Evolutionary conservation across 1,140 invertebrate species (phyloP).

Genomic region (Zaprionus ghesquierei): DNA sequence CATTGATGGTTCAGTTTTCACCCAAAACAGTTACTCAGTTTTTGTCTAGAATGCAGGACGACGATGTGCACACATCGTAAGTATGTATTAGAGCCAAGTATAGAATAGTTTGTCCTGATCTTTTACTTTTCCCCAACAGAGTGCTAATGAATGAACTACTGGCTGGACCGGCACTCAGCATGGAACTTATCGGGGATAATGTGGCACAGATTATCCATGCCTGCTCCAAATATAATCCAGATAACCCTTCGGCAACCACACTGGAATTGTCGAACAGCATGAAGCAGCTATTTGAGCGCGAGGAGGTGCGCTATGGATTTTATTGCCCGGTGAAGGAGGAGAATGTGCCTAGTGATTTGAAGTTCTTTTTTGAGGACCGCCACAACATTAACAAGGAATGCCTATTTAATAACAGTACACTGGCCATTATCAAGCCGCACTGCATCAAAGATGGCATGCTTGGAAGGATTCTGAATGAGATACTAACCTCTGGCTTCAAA

Average conservation of each 20-base stretch:
- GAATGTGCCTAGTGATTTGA: slow-evolving; percentile 85
- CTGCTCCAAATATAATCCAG: slow-evolving; percentile 48
- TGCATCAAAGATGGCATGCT: slow-evolving; percentile 88
- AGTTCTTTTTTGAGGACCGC: slow-evolving; percentile 87
- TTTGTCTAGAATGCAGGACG: slow-evolving; percentile 84
- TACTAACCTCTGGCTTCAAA: slow-evolving; percentile 89
- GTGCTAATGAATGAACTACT: slow-evolving; percentile 86
- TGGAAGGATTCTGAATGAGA: slow-evolving; percentile 89
- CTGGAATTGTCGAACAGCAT: slow-evolving; percentile 85
- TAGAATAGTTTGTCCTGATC: not conserved
- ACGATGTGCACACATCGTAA: slow-evolving; percentile 86
- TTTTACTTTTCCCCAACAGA: slow-evolving; percentile 51
- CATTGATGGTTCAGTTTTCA: slow-evolving; percentile 88
- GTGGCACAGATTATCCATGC: slow-evolving; percentile 84
- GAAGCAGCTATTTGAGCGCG: slow-evolving; percentile 89
- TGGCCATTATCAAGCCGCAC: slow-evolving; percentile 96
- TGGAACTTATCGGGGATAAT: slow-evolving; percentile 90
- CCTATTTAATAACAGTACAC: slow-evolving; percentile 84
- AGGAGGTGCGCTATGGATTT: slow-evolving; percentile 88
- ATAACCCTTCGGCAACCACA: slow-evolving; percentile 39
- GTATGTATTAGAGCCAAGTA: slow-evolving; percentile 59
- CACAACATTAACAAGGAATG: slow-evolving; percentile 55
- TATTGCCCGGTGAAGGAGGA: slow-evolving; percentile 86
- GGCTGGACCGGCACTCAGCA: slow-evolving; percentile 87
- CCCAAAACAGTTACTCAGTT: slow-evolving; percentile 83